Percentiles rank a stretch among this genome's conserved stretches.
phyloP scores from a whole-genome alignment of 2,113 vertebrate genomes.

The Formicarius rufipectus region DNA sequence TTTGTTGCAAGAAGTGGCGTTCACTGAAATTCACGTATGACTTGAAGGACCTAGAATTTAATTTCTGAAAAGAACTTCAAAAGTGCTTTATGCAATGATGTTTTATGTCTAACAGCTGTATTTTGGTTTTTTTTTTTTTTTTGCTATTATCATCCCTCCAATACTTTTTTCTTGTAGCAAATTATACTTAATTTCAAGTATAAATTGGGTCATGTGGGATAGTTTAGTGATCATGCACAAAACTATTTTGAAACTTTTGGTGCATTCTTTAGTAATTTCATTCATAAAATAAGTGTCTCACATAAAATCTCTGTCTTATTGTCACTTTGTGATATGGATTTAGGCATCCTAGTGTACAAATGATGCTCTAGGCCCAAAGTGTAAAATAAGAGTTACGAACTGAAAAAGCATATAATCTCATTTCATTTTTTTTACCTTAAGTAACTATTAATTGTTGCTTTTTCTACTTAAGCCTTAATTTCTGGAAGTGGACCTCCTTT shows the following conservation, averaged over 20 bases:
- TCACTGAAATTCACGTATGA: accelerated
- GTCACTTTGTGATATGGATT: neutral
- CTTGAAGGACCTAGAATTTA: neutral
- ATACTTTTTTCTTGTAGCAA: neutral
- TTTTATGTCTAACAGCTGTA: neutral
- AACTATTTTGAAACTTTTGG: neutral
- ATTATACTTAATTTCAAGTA: neutral
- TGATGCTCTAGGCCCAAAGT: neutral
- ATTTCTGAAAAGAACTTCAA: neutral
- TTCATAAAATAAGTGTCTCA: neutral
- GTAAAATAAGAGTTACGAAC: neutral
- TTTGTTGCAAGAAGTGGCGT: neutral
- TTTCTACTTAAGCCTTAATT: neutral
- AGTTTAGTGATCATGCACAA: neutral
- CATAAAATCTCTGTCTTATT: neutral
- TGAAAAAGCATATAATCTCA: neutral
- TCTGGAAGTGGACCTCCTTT: neutral
- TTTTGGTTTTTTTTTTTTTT: neutral
- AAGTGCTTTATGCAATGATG: neutral
- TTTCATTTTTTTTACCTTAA: neutral
- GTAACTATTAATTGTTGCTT: neutral
- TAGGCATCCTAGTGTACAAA: neutral
- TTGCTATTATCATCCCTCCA: accelerated
- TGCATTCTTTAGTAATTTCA: neutral
- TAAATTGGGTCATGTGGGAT: neutral